phyloP scores from a whole-genome alignment of 2,113 vertebrate genomes.

The Odocoileus hemionus region DNA sequence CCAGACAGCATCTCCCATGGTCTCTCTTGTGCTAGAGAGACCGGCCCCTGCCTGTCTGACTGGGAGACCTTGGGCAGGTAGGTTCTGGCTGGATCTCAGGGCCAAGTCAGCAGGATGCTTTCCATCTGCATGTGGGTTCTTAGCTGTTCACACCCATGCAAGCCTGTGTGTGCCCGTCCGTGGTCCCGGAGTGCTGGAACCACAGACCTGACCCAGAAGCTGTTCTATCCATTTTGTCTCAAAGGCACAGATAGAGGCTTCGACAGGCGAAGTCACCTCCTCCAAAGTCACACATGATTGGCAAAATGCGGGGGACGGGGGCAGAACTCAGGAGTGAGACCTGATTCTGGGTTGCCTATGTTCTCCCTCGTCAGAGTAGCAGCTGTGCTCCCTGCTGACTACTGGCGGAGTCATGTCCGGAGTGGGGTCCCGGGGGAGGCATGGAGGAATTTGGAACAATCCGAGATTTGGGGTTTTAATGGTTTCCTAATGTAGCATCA shows the following conservation, averaged over 20 bases:
- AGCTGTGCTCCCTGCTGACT: slow-evolving; percentile 34
- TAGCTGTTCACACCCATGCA: neutral
- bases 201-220: neutral
- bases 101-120: neutral
- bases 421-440: slow-evolving; percentile 28
- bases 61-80: neutral
- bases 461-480: neutral
- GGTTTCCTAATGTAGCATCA: slow-evolving; percentile 26
- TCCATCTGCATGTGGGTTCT: neutral
- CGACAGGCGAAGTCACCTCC: neutral
- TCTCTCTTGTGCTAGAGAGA: neutral
- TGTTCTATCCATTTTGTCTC: neutral
- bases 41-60: neutral
- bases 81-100: neutral
- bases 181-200: neutral
- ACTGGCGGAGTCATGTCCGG: slow-evolving; percentile 31
- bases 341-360: neutral
- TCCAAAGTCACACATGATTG: neutral
- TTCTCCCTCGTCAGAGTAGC: neutral
- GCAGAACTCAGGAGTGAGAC: neutral
- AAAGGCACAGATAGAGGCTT: neutral
- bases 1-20: neutral
- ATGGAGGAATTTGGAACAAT: slow-evolving; percentile 44
- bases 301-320: too few relatives aligned
- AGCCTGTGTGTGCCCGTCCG: neutral